Percentiles rank a stretch among this genome's conserved stretches.
Evolutionary conservation across 2,797 vertebrate genomes (phyloP).

Genomic region (Smutsia temminckii): DNA sequence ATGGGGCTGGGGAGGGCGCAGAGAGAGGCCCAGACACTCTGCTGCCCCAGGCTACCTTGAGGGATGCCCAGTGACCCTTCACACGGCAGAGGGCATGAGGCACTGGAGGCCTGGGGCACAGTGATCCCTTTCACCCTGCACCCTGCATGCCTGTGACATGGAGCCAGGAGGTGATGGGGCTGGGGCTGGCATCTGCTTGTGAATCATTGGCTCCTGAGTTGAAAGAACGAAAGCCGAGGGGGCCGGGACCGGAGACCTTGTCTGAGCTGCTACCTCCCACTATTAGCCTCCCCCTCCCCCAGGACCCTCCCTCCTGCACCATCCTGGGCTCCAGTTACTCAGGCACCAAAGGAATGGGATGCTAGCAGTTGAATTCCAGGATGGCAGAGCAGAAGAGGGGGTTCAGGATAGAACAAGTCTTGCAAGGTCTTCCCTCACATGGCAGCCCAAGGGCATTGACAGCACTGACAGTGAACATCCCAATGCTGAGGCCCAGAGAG

Average conservation of each 20-base stretch:
- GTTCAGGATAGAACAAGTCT: not conserved
- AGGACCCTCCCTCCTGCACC: not conserved
- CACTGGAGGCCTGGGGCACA: too few relatives aligned
- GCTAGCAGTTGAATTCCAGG: not conserved
- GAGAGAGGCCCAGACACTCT: not conserved
- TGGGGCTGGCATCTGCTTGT: too few relatives aligned
- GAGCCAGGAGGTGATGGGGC: not conserved
- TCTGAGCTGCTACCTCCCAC: not conserved
- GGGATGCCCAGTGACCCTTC: not conserved
- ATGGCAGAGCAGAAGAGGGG: not conserved
- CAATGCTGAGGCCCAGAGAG: not conserved
- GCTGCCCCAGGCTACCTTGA: not conserved
- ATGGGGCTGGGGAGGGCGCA: not conserved
- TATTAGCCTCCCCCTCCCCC: not conserved
- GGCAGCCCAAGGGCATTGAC: not conserved
- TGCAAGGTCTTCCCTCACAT: not conserved
- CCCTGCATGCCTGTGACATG: too few relatives aligned
- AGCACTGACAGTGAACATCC: not conserved
- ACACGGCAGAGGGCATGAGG: rapidly evolving
- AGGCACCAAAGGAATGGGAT: not conserved
- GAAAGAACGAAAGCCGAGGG: not conserved
- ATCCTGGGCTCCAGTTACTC: not conserved
- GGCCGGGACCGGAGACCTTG: not conserved
- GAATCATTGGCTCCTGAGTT: not conserved
- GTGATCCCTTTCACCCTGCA: too few relatives aligned